Evolutionary conservation across 1,140 invertebrate genomes (phyloP), one percentile per base, ranked within the genome.

Genomic region (Microplitis demolitor): DNA sequence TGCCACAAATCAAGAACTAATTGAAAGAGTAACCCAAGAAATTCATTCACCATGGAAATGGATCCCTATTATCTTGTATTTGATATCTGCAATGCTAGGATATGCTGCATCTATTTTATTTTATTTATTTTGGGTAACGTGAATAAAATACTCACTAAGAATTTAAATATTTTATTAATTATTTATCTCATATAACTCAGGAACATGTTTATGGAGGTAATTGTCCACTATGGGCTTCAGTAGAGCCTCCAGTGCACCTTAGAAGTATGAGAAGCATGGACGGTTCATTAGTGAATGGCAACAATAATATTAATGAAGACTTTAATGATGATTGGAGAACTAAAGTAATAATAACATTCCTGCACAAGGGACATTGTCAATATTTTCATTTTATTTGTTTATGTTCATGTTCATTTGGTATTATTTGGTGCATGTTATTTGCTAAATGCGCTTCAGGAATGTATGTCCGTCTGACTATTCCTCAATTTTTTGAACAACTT

Each of bases 31-130:
- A 62, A 14, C 77, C 31, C 54, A 35, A 0, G 74, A 82, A 60
- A 78, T 84, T 45, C 82, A 79, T 0, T 71, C 68, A 9, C 63
- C 73, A 1, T 85, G 81, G 80, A 83, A 83, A 73, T 5, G 69
- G 4, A 4, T 66, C 3, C 64, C 72, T 16, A 77, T 81, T 5
- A 35, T 82, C 8, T 50, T 69, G 4, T 81, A 80, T 31, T 70
- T 79, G 3, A 0, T 77, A 3, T 58, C 66, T 37, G 60, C 78
- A 0, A 13, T 78, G 1, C 75, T 76, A 1, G 78, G 80, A 58
- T 84, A 84, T 11, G 34, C 53, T 5, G 71, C 74, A 5, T 61
- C 80, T 13, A 74, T 80, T 56, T 66, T 79, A 51, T 83, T 82
- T 45, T 78, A 79, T 45, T 74, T 71, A 8, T 74, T 83, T 24